Evolutionary conservation across 2,888 invertebrate species (phyloP), one percentile per base, ranked within the genome.

Genomic region (Criorhina ranunculi): DNA sequence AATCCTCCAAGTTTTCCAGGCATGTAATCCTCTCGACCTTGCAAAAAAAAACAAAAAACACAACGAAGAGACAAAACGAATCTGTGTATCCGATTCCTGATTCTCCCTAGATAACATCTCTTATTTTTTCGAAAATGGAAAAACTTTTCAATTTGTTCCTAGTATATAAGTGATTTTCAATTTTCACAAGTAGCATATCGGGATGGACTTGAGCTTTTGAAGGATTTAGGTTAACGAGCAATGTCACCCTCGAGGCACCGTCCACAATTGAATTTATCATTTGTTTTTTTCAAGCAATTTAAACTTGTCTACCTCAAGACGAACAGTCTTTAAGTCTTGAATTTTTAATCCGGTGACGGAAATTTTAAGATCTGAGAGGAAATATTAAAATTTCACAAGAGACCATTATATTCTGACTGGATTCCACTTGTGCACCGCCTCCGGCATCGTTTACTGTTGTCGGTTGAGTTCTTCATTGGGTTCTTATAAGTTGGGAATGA

Each of bases 81-180:
- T 15, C 17, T 8, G 15, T 44, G 8, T 44, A 2, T 33, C 33
- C 8, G 33, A 2, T 5, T 6, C 9, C 9, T 2, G 8, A 8
- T 31, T 35, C 55, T 9, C 17, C 11, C 33, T 5, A 15, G 35
- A 7, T 44, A 15, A 24, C 17, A 62, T 73, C 31, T 33, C 42
- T 44, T 12, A 5, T 59, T 37, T n/a, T 44, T 11, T 73, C 5
- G 9, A 40, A 11, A 42, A 57, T 57, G 35, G 33, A 42, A 11
- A 57, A 59, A 60, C 59, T 67, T 73, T 72, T 80, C 69, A 57
- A 69, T 69, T 55, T 42, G 9, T 33, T 24, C n/a, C 42, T 53
- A 12, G 40, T 17, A 19, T 19, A 12, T 33, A 73, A 60, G 49
- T 73, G 24, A 19, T 73, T 73, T 73, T 59, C 59, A 66, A 78